Evolutionary conservation across 1,140 invertebrate species (phyloP), one percentile per base, ranked within the genome.

Genomic region (Anastrepha ludens): DNA sequence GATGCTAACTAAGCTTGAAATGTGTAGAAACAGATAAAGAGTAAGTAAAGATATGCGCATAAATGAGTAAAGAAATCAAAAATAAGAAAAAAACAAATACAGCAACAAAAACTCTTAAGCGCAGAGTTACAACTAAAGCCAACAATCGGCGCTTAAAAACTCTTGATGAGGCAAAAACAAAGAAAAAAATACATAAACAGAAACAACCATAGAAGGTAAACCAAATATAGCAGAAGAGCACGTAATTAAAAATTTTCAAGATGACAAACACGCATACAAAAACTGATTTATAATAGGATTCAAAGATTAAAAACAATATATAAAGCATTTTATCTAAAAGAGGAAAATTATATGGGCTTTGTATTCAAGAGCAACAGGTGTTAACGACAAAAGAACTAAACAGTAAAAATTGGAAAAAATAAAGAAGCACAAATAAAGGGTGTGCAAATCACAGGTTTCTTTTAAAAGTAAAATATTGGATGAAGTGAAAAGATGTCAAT

Each of bases 171-270:
- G 65, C 11, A 70, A 9, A 41, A 29, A 0, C 5, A 67, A 67
- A 39, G 39, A 2, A 67, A 0, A 67, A 2, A 39, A 39, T 60
- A 3, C n/a, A 41, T 20, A 11, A 39, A 3, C 9, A 44, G 4
- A 41, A 44, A 44, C 2, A 44, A 17, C n/a, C 3, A 47, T 47
- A 15, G 17, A 55, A 81, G 44, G 44, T 29, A 20, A 81, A 11
- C 2, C n/a, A 44, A 62, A 5, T 9, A 81, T 9, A 58, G 17
- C 15, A 55, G 50, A 81, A 81, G 9, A 55, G 6, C n/a, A 81
- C 47, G 41, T 81, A 81, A 50, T 29, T 81, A 81, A 81, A 81
- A 47, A 81, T 81, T 81, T 2, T 50, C 9, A 2, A 55, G 41
- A n/a, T n/a, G 15, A 55, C 3, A 81, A 81, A 55, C 47, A 11